Evolutionary conservation across 2,113 vertebrate species (phyloP), one percentile per base, ranked within the genome.

Genomic region (Corvus moneduloides): DNA sequence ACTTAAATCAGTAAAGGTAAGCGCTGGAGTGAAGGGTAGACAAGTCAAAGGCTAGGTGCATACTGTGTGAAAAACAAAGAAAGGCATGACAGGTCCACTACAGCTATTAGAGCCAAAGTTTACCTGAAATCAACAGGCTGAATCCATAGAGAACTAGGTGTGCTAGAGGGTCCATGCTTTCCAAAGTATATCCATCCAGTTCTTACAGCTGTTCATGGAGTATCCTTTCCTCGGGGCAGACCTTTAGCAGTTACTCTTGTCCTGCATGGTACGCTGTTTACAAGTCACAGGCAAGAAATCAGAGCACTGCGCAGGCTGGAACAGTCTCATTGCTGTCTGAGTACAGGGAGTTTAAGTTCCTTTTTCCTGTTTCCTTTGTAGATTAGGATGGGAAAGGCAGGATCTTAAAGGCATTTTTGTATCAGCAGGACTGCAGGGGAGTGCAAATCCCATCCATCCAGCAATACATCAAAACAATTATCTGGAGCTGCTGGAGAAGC

Each of bases 311-410:
- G 94, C 96, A 68, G 92, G 93, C 97, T 96, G 96, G 89, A 97
- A 95, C 97, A 97, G 97, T 96, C 96, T 98, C 97, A 97, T 96
- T 98, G 96, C 98, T 97, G 97, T 97, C 97, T 98, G 98, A 98
- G 97, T 97, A 97, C 97, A 97, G 98, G 98, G 98, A 99, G 98
- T 98, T 98, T 97, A 98, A 98, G 98, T 99, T 99, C 98, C 98
- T 98, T 98, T 98, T 99, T 99, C 98, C 98, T 99, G 98, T 99
- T 98, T 98, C 98, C 98, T 98, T 98, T 98, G 98, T 98, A 98
- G 98, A 98, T 98, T 98, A 98, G 98, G 98, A 98, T 98, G 98
- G 98, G 97, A 98, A 98, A 98, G 98, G 98, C 98, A 97, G 97
- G 97, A 98, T 98, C 98, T 98, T 98, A 98, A 98, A 98, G 98